Evolutionary conservation across 2,797 vertebrate genomes (phyloP).

Genomic region (Silurus aristotelis): DNA sequence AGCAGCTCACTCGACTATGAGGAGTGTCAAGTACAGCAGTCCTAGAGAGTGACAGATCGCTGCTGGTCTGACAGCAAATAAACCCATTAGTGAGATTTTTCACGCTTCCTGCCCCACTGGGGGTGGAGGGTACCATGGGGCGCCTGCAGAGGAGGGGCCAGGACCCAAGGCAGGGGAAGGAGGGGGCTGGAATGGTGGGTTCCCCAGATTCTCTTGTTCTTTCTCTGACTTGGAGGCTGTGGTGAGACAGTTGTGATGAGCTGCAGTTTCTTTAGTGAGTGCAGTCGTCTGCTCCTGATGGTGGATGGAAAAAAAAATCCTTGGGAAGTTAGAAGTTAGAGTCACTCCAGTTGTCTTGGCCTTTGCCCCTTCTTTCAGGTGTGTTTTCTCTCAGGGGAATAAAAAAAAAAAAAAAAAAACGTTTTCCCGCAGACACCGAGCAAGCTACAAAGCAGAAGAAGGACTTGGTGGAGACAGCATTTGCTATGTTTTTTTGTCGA

Average conservation of each 20-base stretch:
- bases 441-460: constrained; percentile 52
- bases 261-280: constrained; percentile 46
- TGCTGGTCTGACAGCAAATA: constrained; percentile 81
- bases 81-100: constrained; percentile 83
- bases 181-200: constrained; percentile 63
- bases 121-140: constrained; percentile 68
- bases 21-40: constrained; percentile 77
- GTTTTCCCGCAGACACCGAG: constrained; percentile 39
- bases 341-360: constrained; percentile 61
- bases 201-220: constrained; percentile 58
- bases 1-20: constrained; percentile 77
- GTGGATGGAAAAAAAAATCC: constrained; percentile 48
- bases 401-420: constrained; percentile 35
- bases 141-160: constrained; percentile 59
- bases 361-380: constrained; percentile 50
- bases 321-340: constrained; percentile 52
- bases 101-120: constrained; percentile 79
- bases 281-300: constrained; percentile 45
- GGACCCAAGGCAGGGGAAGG: constrained; percentile 64
- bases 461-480: constrained; percentile 43
- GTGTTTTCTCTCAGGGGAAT: constrained; percentile 53
- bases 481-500: constrained; percentile 49
- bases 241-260: constrained; percentile 42
- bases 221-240: constrained; percentile 57
- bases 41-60: constrained; percentile 78